Percentiles rank a stretch among this genome's conserved stretches.
These are phyloP conservation scores for Papilio dardanus DNA, from an alignment of 1,140 invertebrate genomes.

Conservation along the genomic window DNA sequence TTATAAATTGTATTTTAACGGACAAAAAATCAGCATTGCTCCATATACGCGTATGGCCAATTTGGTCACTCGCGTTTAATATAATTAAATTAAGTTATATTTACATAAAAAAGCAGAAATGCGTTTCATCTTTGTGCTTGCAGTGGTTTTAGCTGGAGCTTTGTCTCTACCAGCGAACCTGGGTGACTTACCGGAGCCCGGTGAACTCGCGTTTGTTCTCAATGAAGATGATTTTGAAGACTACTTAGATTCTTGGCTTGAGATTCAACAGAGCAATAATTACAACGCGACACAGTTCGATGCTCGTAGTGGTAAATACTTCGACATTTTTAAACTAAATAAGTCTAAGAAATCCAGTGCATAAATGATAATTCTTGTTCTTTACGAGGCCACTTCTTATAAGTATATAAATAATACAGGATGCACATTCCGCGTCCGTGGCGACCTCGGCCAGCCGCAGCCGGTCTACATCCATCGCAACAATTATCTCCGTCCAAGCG, in stretches of 20 bases:
- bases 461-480: slow-evolving; percentile 61
- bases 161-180: slow-evolving; percentile 44
- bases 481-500: slow-evolving; percentile 51
- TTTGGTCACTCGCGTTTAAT: slow-evolving; percentile 1
- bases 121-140: slow-evolving; percentile 21
- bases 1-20: slow-evolving; percentile 23
- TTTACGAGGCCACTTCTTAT: neutral
- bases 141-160: slow-evolving; percentile 21
- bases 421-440: slow-evolving; percentile 65
- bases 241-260: slow-evolving; percentile 68
- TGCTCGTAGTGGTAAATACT: slow-evolving; percentile 60
- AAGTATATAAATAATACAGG: slow-evolving; percentile 43
- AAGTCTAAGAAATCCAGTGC: neutral
- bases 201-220: slow-evolving; percentile 55
- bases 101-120: slow-evolving; percentile 16
- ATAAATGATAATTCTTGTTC: too few species aligned
- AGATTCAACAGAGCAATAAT: slow-evolving; percentile 53
- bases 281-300: slow-evolving; percentile 45
- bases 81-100: neutral
- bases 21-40: slow-evolving; percentile 10
- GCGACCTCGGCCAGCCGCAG: slow-evolving; percentile 69
- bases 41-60: neutral
- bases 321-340: too few species aligned
- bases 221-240: slow-evolving; percentile 74
- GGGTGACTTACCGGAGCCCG: slow-evolving; percentile 49